Base-by-base conservation (phyloP, 2,888 invertebrate genomes). In the Ecliptopera silaceata region DNA sequence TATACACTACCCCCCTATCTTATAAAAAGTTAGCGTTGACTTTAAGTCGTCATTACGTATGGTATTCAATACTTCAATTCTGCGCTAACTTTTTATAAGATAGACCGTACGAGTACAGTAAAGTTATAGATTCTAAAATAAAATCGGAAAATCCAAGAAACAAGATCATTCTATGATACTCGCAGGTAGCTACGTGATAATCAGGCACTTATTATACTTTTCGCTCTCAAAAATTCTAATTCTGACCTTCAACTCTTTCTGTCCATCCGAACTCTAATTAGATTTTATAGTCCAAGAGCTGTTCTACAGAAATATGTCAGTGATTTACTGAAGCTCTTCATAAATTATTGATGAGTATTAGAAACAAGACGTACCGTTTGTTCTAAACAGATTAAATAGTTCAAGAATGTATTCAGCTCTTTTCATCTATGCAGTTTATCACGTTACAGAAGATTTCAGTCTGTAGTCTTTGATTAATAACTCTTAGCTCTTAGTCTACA, bases 171-270 rank as follows among this genome's bases (percentile, higher is more conserved):
- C 11, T 42, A 12, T 12, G n/a, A 39, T 39, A 12, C 12, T 41
- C 12, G 5, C 12, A 4, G 12, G 1, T 18, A 31, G 15, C 42
- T 50, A 26, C 38, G 15, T 36, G 12, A 41, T 46, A 36, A 38
- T 42, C 6, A 42, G 18, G 11, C 8, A 32, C 15, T 15, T 8
- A 13, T 15, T 34, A 34, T 58, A 54, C 61, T 48, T 64, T 52
- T 61, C 56, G 64, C 48, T 59, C 52, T 66, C 61, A 61, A 65
- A 67, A 57, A 64, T 70, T 68, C 64, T 62, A 61, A 66, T 52
- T 56, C 65, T 75, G 72, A 75, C 78, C 79, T 79, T 80, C 75
- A 76, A 76, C 73, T 78, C 60, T 57, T 59, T 53, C 56, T 59
- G 61, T 66, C 54, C 50, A 59, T 61, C 67, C 69, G 70, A 63